Evolutionary conservation across 2,113 vertebrate species (phyloP), one percentile per base, ranked within the genome.

Genomic region (Spheniscus mendiculus): DNA sequence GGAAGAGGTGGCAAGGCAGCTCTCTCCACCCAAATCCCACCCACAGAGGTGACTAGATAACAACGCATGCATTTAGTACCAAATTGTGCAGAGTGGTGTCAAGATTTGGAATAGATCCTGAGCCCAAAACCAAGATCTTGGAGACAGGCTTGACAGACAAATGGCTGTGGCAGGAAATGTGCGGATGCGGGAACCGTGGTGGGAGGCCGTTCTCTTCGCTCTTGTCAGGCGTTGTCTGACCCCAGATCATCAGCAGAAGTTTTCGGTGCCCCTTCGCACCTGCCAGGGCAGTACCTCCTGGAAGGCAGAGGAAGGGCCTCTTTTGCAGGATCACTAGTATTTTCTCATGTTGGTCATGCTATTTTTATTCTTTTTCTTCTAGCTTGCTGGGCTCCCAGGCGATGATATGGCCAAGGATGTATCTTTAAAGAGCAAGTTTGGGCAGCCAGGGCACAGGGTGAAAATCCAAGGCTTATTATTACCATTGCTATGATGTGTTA

Each of bases 21-120:
- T 67, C 5, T 53, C 27, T 42, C 52, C 25, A 76, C 52, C n/a
- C 29, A 72, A 81, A 30, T 56, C 22, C 23, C 53, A 77, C 26
- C 19, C 23, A 40, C 13, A 69, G 56, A 79, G 63, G 4, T 34
- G 44, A 11, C 49, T 13, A 42, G 20, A 34, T 61, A 83, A 61
- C 66, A 78, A 20, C 0, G 1, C 2, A 29, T 0, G 1, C 5
- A 3, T 47, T 76, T 23, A 65, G 25, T 13, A 91, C 18, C 56
- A 61, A 67, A 67, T 3, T 55, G 42, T 23, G 38, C 29, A 62
- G 42, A 44, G 6, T 10, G 16, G 2, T 18, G 26, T 16, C 53
- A 78, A 1, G 2, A 80, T n/a, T 8, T 73, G 62, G 36, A 85
- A 40, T 9, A 63, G 19, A n/a, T 62, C n/a, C 34, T 86, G 29